Base-by-base conservation (phyloP, 2,888 invertebrate species). In the Lasioglossum figueresi region DNA sequence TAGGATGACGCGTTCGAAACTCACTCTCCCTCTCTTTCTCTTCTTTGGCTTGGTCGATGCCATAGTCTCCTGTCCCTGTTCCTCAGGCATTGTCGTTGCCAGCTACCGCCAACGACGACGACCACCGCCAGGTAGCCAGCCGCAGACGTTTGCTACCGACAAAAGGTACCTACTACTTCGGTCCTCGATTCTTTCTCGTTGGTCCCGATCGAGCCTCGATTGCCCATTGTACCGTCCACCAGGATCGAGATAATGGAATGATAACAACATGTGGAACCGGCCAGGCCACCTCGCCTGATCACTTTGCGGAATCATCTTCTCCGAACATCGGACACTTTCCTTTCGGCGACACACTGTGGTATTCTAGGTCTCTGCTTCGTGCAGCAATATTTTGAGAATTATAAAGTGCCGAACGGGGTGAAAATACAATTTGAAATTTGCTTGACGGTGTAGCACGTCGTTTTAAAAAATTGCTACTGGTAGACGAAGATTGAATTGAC, bases 91-190 rank as follows among this genome's bases (percentile, higher is more conserved):
- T 56, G 63, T 72, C 76, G 68, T 12, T 56, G 78, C 68, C 75
- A 48, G 73, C 73, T 73, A 75, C 76, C 81, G 76, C 76, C 80
- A 56, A 40, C 80, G 66, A 45, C 66, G 79, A 71, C 80, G 56
- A 73, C 85, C 79, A 76, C 63, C 82, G 81, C 74, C 80, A 86
- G 87, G 90, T 90, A 90, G 88, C 88, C 88, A 88, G 31, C 63
- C 90, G 91, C 88, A 89, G 89, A 91, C 91, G 75, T 76, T 56
- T 82, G 16, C 59, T 66, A 63, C 74, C 74, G 75, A 83, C 80
- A 76, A 81, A 76, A 76, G 76, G 43, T 52, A 68, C 19, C 23
- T 4, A 23, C 71, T 63, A 56, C 76, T 73, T 81, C 76, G 66
- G 74, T 73, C 71, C 68, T 52, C 27, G 59, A 73, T 76, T 83